A percentile compares a stretch with the other conserved stretches of the same genome.
Evolutionary conservation across 2,888 invertebrate species (phyloP).

Genomic region (Pollenia griseotomentosa): DNA sequence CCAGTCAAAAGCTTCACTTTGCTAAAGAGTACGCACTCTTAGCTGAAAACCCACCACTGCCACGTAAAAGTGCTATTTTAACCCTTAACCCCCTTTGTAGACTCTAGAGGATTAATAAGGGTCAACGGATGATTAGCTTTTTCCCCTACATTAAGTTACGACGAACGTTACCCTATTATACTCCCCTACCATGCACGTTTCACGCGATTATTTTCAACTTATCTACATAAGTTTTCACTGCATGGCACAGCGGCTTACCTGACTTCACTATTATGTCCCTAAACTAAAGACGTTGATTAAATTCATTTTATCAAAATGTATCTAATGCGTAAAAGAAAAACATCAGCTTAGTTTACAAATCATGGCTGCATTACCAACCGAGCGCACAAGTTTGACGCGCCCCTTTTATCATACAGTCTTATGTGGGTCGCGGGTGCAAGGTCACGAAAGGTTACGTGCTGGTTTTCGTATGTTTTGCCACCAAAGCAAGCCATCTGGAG

Average conservation of each 20-base stretch:
- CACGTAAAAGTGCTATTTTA: no score
- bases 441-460: no score
- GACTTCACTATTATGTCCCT: neutral
- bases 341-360: neutral
- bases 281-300: slow-evolving; percentile 6
- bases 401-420: no score
- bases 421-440: no score
- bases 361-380: slow-evolving; percentile 6
- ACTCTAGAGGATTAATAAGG: neutral
- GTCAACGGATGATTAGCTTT: neutral
- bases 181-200: neutral
- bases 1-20: no score
- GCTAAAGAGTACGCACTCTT: no score
- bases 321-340: neutral
- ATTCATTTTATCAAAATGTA: neutral
- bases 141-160: neutral
- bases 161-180: neutral
- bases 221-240: neutral
- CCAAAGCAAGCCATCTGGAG: no score
- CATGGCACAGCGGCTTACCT: slow-evolving; percentile 7
- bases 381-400: no score
- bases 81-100: neutral
- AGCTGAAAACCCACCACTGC: no score
- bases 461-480: no score
- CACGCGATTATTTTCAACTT: neutral